Evolutionary conservation across 2,797 vertebrate species (phyloP).

Genomic region (Sylvilagus floridanus): DNA sequence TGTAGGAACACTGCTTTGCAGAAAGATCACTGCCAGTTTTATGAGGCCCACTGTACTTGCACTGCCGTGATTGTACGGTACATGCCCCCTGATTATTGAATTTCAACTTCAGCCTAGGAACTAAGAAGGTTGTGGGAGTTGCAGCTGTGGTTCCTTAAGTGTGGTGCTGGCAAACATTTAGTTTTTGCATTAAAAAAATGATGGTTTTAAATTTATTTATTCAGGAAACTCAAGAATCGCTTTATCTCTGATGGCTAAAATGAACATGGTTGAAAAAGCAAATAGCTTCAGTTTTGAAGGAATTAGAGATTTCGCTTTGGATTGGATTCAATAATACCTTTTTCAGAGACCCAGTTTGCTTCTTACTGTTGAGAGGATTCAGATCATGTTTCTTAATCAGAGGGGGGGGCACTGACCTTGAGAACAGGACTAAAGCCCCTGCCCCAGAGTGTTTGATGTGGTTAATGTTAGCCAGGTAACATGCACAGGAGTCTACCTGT

Average conservation of each 20-base stretch:
- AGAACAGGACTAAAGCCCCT: not conserved
- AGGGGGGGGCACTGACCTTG: not conserved
- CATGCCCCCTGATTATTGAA: not conserved
- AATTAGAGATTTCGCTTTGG: not conserved
- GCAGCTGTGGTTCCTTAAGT: not conserved
- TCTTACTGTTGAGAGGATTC: not conserved
- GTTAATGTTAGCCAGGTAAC: not conserved
- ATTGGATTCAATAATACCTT: not conserved
- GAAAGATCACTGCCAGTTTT: not conserved
- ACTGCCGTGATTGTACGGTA: not conserved
- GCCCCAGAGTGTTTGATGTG: no score
- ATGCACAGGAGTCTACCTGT: not conserved
- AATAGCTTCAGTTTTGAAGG: slow-evolving; percentile 2
- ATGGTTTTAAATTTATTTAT: not conserved
- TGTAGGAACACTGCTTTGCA: not conserved
- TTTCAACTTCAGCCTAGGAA: not conserved
- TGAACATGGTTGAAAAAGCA: not conserved
- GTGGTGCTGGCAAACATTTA: not conserved
- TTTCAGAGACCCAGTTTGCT: not conserved
- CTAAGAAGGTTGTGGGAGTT: not conserved
- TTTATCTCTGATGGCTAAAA: slow-evolving; percentile 4
- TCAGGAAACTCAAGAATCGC: not conserved
- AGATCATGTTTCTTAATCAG: not conserved
- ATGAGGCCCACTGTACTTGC: not conserved
- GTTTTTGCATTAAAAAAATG: not conserved